Evolutionary conservation across 2,113 vertebrate genomes (phyloP).

Genomic region (Candoia aspera): DNA sequence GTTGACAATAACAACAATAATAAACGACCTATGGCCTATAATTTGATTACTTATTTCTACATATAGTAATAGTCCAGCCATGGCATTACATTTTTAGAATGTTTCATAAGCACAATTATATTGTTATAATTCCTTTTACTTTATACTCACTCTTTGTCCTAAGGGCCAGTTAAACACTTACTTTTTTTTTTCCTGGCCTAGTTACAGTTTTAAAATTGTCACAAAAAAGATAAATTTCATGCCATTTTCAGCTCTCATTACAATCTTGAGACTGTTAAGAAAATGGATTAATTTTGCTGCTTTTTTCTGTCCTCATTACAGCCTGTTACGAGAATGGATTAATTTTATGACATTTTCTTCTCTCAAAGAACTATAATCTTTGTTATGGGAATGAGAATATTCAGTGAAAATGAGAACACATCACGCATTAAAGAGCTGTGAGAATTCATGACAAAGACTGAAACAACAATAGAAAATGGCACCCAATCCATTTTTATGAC

Average conservation of each 20-base stretch:
- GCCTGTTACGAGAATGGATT: conserved; percentile 76
- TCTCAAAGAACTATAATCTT: conserved; percentile 74
- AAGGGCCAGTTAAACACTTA: conserved; percentile 66
- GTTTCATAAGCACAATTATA: conserved; percentile 44
- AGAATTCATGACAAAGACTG: conserved; percentile 68
- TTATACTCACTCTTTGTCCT: conserved; percentile 58
- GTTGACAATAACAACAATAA: not conserved
- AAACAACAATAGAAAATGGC: conserved; percentile 66
- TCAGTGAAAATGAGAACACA: conserved; percentile 71
- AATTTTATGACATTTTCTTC: conserved; percentile 80
- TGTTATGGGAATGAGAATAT: conserved; percentile 76
- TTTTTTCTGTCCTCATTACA: conserved; percentile 76
- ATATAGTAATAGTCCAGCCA: not conserved
- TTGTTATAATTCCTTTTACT: conserved; percentile 50
- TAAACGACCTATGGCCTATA: conserved; percentile 40
- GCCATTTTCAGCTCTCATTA: conserved; percentile 75
- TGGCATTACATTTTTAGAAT: conserved; percentile 29
- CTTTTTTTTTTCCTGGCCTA: not conserved
- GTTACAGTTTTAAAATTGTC: conserved; percentile 70
- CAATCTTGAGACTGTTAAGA: conserved; percentile 73
- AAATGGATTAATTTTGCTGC: conserved; percentile 76
- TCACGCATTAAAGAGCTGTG: conserved; percentile 70
- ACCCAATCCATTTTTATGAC: conserved; percentile 65
- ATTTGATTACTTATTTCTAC: conserved; percentile 48
- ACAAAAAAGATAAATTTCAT: conserved; percentile 76